These are phyloP conservation scores for Archips crataeganus DNA, from an alignment of 2,888 invertebrate genomes.

Conservation along the genomic window DNA sequence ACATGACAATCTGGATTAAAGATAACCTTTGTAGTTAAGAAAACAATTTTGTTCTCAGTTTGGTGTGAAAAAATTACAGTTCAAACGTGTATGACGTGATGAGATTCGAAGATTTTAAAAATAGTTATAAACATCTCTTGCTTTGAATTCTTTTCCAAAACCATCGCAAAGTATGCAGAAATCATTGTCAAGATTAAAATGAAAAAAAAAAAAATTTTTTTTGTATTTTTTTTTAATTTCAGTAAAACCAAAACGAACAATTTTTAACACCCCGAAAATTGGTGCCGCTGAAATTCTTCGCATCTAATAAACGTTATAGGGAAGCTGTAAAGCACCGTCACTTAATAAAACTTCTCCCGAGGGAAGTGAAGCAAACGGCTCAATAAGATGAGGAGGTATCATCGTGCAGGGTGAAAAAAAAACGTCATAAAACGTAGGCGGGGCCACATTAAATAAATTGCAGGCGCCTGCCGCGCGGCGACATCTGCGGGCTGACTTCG, in stretches of 20 bases:
- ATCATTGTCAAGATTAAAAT: no score
- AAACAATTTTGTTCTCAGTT: background rate
- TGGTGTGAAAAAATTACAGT: no score
- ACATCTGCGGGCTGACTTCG: constrained; percentile 67
- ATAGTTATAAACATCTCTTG: no score
- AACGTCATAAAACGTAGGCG: constrained; percentile 72
- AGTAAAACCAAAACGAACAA: background rate
- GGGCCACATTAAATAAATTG: constrained; percentile 80
- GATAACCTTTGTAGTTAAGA: background rate
- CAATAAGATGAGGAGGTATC: constrained; percentile 78
- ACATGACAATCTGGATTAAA: constrained; percentile 43
- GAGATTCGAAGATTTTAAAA: no score
- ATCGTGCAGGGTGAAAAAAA: constrained; percentile 73
- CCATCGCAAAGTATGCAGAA: no score
- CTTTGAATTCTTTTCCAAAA: no score
- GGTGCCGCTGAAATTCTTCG: constrained; percentile 50
- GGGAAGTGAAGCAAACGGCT: constrained; percentile 77
- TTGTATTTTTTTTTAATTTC: background rate
- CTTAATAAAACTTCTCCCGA: constrained; percentile 78
- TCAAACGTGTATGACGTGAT: no score
- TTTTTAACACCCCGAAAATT: constrained; percentile 5
- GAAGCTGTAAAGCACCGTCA: constrained; percentile 71
- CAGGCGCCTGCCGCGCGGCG: constrained; percentile 68
- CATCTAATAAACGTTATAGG: constrained; percentile 57
- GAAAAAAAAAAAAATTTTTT: no score